phyloP scores from a whole-genome alignment of 2,113 vertebrate genomes.

The Ancistrus triradiatus region DNA sequence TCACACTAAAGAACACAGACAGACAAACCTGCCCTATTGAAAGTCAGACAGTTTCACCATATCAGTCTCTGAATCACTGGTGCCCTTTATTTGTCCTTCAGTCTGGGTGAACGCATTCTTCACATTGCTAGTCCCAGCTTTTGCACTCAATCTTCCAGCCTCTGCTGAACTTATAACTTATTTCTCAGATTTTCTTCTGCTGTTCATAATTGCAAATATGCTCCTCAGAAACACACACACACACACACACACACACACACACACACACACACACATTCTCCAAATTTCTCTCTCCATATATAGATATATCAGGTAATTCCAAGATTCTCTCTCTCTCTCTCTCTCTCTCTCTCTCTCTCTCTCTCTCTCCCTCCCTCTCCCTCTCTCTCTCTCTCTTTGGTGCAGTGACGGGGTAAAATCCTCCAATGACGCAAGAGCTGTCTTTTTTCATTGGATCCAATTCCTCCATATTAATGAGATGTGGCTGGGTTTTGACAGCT shows the following conservation, averaged over 20 bases:
- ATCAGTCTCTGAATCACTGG: background rate
- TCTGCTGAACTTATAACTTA: too few relatives aligned
- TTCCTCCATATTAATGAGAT: constrained; percentile 41
- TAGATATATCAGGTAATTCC: background rate
- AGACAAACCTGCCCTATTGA: background rate
- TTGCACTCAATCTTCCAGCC: background rate
- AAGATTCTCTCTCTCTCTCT: background rate
- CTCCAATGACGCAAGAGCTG: constrained; percentile 29
- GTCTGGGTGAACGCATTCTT: background rate
- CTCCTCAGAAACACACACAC: too few relatives aligned
- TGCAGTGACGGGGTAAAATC: constrained; percentile 25
- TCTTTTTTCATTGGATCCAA: constrained; percentile 28
- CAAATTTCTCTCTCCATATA: background rate
- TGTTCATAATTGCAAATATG: too few relatives aligned
- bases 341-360: background rate
- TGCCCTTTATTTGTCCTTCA: constrained; percentile 16
- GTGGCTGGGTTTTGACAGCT: constrained; percentile 33
- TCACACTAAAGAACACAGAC: background rate
- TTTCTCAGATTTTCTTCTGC: too few relatives aligned
- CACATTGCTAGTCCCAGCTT: background rate
- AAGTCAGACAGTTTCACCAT: background rate
- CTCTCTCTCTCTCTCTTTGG: constrained; percentile 6
- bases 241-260: too few relatives aligned
- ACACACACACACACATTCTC: too few relatives aligned
- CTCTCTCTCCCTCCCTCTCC: background rate